phyloP scores from a whole-genome alignment of 2,888 invertebrate species.

The Diabrotica balteata region DNA sequence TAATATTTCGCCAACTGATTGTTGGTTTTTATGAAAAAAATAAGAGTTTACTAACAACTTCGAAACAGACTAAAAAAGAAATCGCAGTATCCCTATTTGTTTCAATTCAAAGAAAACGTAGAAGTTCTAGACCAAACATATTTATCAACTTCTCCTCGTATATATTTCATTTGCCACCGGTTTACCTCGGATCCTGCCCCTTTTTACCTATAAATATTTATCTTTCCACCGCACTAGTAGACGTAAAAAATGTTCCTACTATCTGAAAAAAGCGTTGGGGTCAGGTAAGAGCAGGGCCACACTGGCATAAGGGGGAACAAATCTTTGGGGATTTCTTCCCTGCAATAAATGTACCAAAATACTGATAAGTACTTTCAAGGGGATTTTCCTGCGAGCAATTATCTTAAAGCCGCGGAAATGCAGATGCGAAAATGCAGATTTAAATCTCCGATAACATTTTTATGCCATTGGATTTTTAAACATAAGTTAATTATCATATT shows the following conservation, averaged over 20 bases:
- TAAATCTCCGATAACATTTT: too few relatives aligned
- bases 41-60: too few relatives aligned
- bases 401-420: too few relatives aligned
- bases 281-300: slow-evolving; percentile 26
- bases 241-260: slow-evolving; percentile 37
- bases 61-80: not conserved
- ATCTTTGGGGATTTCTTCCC: not conserved
- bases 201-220: slow-evolving; percentile 46
- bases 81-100: not conserved
- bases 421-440: too few relatives aligned
- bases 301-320: slow-evolving; percentile 3
- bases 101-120: slow-evolving; percentile 6
- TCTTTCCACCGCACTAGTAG: slow-evolving; percentile 36
- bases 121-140: slow-evolving; percentile 7
- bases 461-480: too few relatives aligned
- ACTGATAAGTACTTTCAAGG: too few relatives aligned
- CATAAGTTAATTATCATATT: too few relatives aligned
- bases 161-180: slow-evolving; percentile 44
- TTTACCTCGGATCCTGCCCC: slow-evolving; percentile 38
- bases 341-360: too few relatives aligned
- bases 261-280: slow-evolving; percentile 26
- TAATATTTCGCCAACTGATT: too few relatives aligned
- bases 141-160: slow-evolving; percentile 31
- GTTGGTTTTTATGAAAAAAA: too few relatives aligned
- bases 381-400: too few relatives aligned